Evolutionary conservation across 2,888 invertebrate genomes (phyloP), one percentile per base, ranked within the genome.

Genomic region (Piscicola geometra): DNA sequence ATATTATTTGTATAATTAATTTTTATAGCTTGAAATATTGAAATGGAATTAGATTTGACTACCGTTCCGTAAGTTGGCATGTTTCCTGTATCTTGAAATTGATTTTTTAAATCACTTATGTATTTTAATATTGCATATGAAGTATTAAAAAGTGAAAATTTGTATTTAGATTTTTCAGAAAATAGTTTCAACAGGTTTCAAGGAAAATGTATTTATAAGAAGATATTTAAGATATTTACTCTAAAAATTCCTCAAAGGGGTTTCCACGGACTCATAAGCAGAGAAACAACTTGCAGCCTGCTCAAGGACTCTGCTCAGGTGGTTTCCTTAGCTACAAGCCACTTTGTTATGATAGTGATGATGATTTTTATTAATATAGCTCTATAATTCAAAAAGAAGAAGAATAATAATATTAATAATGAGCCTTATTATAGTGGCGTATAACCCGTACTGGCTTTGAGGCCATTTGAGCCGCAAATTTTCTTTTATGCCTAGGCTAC

Each of bases 241-340:
- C 9, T 15, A 47, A 47, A 47, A 15, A 9, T 47, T 47, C 50
- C 21, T 21, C 50, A 15, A 28, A 71, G 71, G 30, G 71, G 71
- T 52, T 71, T 71, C 28, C 52, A 52, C n/a, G 71, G 52, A 52
- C n/a, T n/a, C 25, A 52, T 71, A 9, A 28, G 56, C 18, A 60
- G 73, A 64, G 64, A 35, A 35, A 36, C 12, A 12, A 35, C 73
- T 0, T 33, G 56, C 52, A 21, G 25, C 21, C 60, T 73, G 9
- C 35, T 73, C 5, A 73, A 64, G 28, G 41, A 56, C 25, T 25
- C 60, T 5, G n/a, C 60, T 56, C 15, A 56, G 60, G 60, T 56
- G 5, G 3, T 18, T 56, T 21, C 5, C 21, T 18, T 56, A 5
- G 15, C 41, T 9, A 5, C 41, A 5, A 41, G n/a, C n/a, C n/a